phyloP scores from a whole-genome alignment of 2,113 vertebrate genomes.

The Lepus europaeus region DNA sequence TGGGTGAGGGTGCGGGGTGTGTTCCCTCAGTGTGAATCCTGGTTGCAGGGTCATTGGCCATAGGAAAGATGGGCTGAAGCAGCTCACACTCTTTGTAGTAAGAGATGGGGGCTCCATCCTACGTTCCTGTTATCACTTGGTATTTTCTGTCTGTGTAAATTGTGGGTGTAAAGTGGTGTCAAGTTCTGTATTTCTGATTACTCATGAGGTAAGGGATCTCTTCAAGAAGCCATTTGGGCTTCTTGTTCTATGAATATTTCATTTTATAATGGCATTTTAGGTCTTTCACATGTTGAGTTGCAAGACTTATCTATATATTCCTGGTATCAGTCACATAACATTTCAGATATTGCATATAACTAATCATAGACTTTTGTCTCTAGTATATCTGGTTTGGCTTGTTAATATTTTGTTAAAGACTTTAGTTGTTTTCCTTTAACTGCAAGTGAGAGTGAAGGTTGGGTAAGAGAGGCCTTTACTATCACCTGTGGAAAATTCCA shows the following conservation, averaged over 20 bases:
- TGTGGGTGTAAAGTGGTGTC: background rate
- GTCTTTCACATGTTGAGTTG: conserved; percentile 36
- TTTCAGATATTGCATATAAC: conserved; percentile 27
- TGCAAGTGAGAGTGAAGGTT: background rate
- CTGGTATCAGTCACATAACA: background rate
- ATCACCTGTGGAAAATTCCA: conserved; percentile 66
- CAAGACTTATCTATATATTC: background rate
- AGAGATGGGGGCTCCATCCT: background rate
- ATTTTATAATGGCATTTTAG: conserved; percentile 6
- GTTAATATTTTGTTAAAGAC: conserved; percentile 23
- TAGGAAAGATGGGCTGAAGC: background rate
- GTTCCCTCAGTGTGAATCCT: background rate
- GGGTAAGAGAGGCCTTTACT: conserved; percentile 14
- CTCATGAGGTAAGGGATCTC: background rate
- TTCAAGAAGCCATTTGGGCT: background rate
- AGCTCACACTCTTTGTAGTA: background rate
- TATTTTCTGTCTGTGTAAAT: conserved; percentile 24
- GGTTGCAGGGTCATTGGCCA: background rate
- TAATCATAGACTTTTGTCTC: background rate
- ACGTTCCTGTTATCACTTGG: background rate
- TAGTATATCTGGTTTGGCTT: conserved; percentile 1
- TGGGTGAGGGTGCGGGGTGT: background rate
- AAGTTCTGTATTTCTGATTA: background rate
- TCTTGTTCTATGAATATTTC: conserved; percentile 31
- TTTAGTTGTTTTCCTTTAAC: background rate